Conservation (phyloP, 1,140 invertebrate species). For the Argopecten irradians region DNA sequence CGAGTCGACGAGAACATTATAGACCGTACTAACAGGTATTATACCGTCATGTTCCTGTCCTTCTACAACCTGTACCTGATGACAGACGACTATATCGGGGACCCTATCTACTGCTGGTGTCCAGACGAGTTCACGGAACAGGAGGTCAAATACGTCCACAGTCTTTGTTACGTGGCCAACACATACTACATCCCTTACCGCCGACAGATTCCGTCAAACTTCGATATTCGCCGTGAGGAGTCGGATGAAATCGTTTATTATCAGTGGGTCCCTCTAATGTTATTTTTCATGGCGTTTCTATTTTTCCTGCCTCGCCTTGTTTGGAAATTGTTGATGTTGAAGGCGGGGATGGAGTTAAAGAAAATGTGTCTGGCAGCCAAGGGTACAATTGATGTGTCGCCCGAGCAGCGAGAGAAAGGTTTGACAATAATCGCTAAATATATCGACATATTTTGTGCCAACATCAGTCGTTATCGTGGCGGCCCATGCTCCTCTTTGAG, state of each 20-base stretch:
- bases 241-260: constrained; percentile 74
- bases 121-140: constrained; percentile 68
- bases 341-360: constrained; percentile 64
- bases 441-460: constrained; percentile 65
- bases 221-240: constrained; percentile 46
- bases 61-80: constrained; percentile 47
- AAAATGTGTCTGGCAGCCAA: constrained; percentile 55
- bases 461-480: constrained; percentile 63
- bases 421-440: constrained; percentile 63
- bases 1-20: not conserved
- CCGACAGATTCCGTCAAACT: constrained; percentile 60
- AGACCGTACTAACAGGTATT: constrained; percentile 5
- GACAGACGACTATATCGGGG: constrained; percentile 71
- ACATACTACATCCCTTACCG: constrained; percentile 83
- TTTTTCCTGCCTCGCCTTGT: constrained; percentile 77
- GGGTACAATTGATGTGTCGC: constrained; percentile 48
- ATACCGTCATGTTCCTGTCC: not conserved
- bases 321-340: constrained; percentile 73
- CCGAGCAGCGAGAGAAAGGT: constrained; percentile 59
- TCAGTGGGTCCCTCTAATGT: constrained; percentile 78
- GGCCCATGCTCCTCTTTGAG: constrained; percentile 59
- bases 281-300: constrained; percentile 77
- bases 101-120: constrained; percentile 77
- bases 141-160: constrained; percentile 82
- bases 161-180: constrained; percentile 97